Percentiles rank a stretch among this genome's conserved stretches.
Conservation (phyloP, 2,797 vertebrate species). For the Sebastes glaucus region DNA sequence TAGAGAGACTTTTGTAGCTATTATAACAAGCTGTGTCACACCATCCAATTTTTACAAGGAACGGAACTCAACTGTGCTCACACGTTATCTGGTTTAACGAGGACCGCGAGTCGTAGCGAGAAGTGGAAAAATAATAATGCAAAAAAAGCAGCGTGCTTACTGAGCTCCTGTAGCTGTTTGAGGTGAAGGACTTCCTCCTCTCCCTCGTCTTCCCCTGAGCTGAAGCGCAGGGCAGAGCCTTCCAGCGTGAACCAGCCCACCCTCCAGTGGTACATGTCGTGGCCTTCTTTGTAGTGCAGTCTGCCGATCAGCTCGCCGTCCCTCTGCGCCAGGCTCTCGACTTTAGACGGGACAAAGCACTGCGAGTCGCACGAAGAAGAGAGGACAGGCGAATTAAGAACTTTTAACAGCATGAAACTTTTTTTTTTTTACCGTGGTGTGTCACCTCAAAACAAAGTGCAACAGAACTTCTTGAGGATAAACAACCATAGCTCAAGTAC, state of each 20-base stretch:
- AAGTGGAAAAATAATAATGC: neutral
- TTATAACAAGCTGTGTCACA: neutral
- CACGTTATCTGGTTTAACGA: neutral
- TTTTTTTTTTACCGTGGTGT: too few species aligned
- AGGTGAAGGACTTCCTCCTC: conserved; percentile 88
- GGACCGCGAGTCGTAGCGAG: neutral
- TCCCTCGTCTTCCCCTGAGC: conserved; percentile 78
- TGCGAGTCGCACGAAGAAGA: conserved; percentile 32
- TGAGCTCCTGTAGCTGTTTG: conserved; percentile 94
- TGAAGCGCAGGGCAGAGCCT: conserved; percentile 88
- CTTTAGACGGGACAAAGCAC: conserved; percentile 87
- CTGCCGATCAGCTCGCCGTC: conserved; percentile 90
- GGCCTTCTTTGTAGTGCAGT: conserved; percentile 94
- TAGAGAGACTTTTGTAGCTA: neutral
- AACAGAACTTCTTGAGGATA: neutral
- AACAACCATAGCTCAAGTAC: conserved; percentile 13
- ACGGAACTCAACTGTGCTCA: neutral
- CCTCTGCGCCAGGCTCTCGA: conserved; percentile 84
- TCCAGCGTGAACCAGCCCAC: conserved; percentile 92
- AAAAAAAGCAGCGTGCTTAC: conserved; percentile 81
- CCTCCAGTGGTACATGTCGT: conserved; percentile 92
- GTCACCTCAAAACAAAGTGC: neutral
- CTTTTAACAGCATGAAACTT: conserved; percentile 1
- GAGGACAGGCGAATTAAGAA: neutral
- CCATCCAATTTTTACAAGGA: neutral